Evolutionary conservation across 2,113 vertebrate genomes (phyloP).

Genomic region (Opisthocomus hoazin): DNA sequence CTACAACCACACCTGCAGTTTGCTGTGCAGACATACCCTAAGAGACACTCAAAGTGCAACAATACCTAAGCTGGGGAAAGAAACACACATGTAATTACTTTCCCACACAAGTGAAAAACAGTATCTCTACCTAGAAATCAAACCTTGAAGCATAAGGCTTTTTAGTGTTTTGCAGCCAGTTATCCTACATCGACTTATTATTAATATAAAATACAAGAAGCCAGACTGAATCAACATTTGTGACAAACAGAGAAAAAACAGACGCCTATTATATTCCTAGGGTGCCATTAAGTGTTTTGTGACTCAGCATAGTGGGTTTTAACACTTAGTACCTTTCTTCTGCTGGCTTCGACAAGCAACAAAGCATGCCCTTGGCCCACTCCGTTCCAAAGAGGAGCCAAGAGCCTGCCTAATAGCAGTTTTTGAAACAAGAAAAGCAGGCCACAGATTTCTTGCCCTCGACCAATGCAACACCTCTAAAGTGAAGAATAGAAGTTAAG

Average conservation of each 20-base stretch:
- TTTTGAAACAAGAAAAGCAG: neutral
- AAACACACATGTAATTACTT: neutral
- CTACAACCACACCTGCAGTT: conserved; percentile 7
- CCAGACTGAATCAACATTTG: conserved; percentile 37
- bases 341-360: neutral
- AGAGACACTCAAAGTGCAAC: neutral
- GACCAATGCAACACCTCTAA: neutral
- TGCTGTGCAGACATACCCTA: neutral
- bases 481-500: neutral
- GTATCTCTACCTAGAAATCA: neutral
- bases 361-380: neutral
- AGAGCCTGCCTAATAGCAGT: neutral
- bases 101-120: conserved; percentile 13
- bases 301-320: conserved; percentile 45
- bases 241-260: conserved; percentile 34
- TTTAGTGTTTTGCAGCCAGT: neutral
- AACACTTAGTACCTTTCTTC: conserved; percentile 24
- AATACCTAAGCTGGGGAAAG: neutral
- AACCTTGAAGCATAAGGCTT: neutral
- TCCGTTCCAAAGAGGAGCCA: neutral
- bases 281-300: conserved; percentile 28
- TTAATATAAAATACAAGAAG: conserved; percentile 18
- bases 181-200: neutral
- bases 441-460: neutral
- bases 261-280: neutral